Evolutionary conservation across 1,140 invertebrate genomes (phyloP).

Genomic region (Heliconius eleuchia): DNA sequence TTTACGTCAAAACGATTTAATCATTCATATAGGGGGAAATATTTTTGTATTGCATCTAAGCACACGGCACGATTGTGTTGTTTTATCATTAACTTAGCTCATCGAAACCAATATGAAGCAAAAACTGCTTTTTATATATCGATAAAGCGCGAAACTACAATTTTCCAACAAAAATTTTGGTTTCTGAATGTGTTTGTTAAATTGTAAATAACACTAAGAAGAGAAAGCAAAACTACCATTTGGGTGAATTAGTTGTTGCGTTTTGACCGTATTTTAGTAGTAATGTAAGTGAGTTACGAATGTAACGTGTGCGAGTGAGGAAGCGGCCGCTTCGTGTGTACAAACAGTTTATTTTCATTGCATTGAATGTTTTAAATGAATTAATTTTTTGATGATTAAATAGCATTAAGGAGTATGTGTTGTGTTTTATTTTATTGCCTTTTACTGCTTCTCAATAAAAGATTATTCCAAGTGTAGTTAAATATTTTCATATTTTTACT

Average conservation of each 20-base stretch:
- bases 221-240: background rate
- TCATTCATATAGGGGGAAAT: conserved; percentile 15
- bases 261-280: background rate
- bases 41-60: conserved; percentile 36
- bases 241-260: conserved; percentile 2
- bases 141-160: background rate
- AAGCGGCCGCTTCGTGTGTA: conserved; percentile 32
- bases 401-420: conserved; percentile 23
- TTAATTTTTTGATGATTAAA: conserved; percentile 35
- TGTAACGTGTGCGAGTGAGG: conserved; percentile 31
- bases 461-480: too few species aligned
- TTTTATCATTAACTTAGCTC: conserved; percentile 11
- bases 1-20: conserved; percentile 15
- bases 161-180: background rate
- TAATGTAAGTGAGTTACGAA: conserved; percentile 21
- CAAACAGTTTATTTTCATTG: conserved; percentile 27
- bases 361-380: conserved; percentile 28
- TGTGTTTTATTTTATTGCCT: conserved; percentile 17
- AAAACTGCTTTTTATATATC: background rate
- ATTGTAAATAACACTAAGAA: conserved; percentile 20
- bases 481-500: too few species aligned
- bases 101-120: background rate
- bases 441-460: background rate
- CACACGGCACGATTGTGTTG: conserved; percentile 25
- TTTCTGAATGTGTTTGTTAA: background rate